Evolutionary conservation across 2,797 vertebrate genomes (phyloP).

Genomic region (Crax fasciolata): DNA sequence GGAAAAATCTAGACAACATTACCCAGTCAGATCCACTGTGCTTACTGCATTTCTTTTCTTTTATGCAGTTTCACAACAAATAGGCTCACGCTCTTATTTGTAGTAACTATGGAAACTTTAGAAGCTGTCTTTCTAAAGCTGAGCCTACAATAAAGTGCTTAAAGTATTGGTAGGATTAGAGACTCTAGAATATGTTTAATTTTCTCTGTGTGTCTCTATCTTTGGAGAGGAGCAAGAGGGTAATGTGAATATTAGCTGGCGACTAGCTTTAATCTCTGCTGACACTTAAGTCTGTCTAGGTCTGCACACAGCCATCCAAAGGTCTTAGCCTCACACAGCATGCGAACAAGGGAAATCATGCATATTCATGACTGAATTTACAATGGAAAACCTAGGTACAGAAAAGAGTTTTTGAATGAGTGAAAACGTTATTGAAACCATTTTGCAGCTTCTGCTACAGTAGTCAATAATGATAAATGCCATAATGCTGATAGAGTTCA

Average conservation of each 20-base stretch:
- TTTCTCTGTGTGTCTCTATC: conserved; percentile 79
- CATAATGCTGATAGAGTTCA: conserved; percentile 43
- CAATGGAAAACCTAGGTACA: conserved; percentile 46
- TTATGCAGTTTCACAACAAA: conserved; percentile 76
- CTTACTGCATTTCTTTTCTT: conserved; percentile 52
- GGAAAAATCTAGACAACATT: background rate
- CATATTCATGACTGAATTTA: conserved; percentile 83
- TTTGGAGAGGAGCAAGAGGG: conserved; percentile 81
- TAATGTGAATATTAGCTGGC: conserved; percentile 82
- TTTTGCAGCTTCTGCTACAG: conserved; percentile 66
- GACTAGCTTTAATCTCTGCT: conserved; percentile 80
- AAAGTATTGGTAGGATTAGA: conserved; percentile 83
- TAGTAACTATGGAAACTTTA: conserved; percentile 86
- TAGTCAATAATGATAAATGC: conserved; percentile 70
- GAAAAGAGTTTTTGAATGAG: conserved; percentile 50
- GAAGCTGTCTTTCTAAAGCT: conserved; percentile 78
- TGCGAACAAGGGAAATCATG: conserved; percentile 81
- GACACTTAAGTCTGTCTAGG: conserved; percentile 70
- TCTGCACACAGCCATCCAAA: conserved; percentile 62
- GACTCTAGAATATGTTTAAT: conserved; percentile 83
- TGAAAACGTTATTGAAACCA: conserved; percentile 59
- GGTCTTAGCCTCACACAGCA: conserved; percentile 79
- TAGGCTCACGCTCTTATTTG: conserved; percentile 79
- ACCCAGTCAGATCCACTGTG: background rate
- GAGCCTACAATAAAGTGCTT: conserved; percentile 79